Conservation (phyloP, 2,888 invertebrate genomes). For the Odontomyia ornata region DNA sequence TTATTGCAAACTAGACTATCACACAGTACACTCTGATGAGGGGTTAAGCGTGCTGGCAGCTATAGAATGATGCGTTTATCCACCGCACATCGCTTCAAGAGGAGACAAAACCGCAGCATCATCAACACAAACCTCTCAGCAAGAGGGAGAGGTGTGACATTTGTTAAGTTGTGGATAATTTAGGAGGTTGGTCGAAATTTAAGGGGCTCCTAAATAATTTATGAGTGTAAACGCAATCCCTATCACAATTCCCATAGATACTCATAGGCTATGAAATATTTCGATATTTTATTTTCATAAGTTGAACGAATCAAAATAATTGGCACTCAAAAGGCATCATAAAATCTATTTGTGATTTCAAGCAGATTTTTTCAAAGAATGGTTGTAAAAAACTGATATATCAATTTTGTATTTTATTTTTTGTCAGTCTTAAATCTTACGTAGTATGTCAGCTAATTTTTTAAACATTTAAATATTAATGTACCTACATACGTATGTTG, state of each 20-base stretch:
- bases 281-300: background rate
- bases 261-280: background rate
- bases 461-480: no score
- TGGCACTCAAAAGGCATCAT: no score
- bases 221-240: slow-evolving; percentile 2
- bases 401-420: no score
- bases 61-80: slow-evolving; percentile 17
- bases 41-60: slow-evolving; percentile 28
- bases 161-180: slow-evolving; percentile 51
- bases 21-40: slow-evolving; percentile 16
- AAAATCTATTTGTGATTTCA: no score
- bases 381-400: no score
- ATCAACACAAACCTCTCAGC: slow-evolving; percentile 47
- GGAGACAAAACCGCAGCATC: slow-evolving; percentile 42
- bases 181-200: slow-evolving; percentile 46
- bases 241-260: background rate
- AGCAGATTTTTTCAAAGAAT: no score
- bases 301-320: slow-evolving; percentile 6
- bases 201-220: slow-evolving; percentile 30
- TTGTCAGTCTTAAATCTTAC: no score
- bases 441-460: no score
- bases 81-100: background rate
- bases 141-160: slow-evolving; percentile 50
- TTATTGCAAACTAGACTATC: slow-evolving; percentile 43
- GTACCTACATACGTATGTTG: no score